These are phyloP conservation scores for Catharus fuscescens DNA, from an alignment of 2,113 vertebrate genomes.

Conservation along the genomic window DNA sequence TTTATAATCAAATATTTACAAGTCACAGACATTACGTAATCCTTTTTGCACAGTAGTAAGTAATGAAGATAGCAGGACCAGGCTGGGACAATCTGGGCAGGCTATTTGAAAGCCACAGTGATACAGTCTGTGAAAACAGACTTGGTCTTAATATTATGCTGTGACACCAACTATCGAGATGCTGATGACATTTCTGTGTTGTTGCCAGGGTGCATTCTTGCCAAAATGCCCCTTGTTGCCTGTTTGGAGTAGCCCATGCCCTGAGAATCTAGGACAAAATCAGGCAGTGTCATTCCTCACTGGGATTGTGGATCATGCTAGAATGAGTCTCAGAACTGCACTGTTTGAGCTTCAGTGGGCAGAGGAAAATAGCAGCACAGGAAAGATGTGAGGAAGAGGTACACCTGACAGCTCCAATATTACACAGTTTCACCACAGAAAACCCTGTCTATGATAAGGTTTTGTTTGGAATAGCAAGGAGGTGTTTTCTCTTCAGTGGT, in stretches of 20 bases:
- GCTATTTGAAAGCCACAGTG: background rate
- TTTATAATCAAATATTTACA: conserved; percentile 44
- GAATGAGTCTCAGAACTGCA: background rate
- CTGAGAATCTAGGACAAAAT: background rate
- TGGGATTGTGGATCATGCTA: background rate
- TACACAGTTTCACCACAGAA: background rate
- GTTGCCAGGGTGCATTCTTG: background rate
- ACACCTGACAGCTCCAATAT: background rate
- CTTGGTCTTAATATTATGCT: background rate
- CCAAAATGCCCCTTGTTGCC: background rate
- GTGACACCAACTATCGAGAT: background rate
- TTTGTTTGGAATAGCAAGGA: background rate
- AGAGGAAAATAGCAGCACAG: background rate
- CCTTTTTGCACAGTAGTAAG: background rate
- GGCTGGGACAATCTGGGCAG: background rate
- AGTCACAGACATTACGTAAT: background rate
- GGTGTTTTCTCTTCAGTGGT: background rate
- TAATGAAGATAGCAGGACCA: background rate
- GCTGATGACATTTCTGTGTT: background rate
- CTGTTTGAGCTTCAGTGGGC: background rate
- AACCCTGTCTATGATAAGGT: background rate
- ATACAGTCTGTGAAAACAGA: background rate
- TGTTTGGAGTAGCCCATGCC: background rate
- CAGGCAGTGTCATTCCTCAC: background rate
- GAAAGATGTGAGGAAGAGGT: background rate